Percentiles rank a stretch among this genome's conserved stretches.
phyloP scores from a whole-genome alignment of 2,797 vertebrate species.

The Phalanger gymnotis region DNA sequence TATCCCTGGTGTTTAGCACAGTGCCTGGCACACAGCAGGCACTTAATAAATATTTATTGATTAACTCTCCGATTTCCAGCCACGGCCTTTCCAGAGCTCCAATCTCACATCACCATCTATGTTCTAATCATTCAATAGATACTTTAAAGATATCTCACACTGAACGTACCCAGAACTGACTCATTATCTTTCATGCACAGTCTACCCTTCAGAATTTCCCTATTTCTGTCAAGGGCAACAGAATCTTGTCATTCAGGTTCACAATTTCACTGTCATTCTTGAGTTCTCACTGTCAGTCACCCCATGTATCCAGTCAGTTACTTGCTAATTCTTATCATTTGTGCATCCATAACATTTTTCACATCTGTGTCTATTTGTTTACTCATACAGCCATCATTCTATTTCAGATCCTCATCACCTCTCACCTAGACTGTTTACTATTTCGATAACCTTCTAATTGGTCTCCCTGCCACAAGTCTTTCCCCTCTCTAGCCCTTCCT shows the following conservation, averaged over 20 bases:
- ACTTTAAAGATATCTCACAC: not conserved
- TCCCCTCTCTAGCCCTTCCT: not conserved
- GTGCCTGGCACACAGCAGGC: too few species aligned
- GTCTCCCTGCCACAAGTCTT: not conserved
- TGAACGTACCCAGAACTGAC: not conserved
- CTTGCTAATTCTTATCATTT: not conserved
- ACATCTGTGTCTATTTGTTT: not conserved
- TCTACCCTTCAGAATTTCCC: not conserved
- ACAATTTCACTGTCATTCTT: not conserved
- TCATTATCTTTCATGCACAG: not conserved
- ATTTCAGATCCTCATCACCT: not conserved
- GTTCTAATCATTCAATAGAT: not conserved
- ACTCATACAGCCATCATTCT: not conserved
- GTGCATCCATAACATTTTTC: not conserved
- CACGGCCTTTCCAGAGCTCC: not conserved
- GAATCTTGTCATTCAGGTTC: not conserved
- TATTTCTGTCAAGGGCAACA: not conserved
- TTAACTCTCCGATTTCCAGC: not conserved
- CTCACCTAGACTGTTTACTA: not conserved
- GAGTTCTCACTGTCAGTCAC: not conserved
- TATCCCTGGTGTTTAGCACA: too few species aligned
- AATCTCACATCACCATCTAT: not conserved
- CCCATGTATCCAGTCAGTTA: not conserved
- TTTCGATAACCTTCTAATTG: not conserved
- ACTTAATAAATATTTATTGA: too few species aligned